Base-by-base conservation (phyloP, 2,797 vertebrate genomes). In the Platalea minor region DNA sequence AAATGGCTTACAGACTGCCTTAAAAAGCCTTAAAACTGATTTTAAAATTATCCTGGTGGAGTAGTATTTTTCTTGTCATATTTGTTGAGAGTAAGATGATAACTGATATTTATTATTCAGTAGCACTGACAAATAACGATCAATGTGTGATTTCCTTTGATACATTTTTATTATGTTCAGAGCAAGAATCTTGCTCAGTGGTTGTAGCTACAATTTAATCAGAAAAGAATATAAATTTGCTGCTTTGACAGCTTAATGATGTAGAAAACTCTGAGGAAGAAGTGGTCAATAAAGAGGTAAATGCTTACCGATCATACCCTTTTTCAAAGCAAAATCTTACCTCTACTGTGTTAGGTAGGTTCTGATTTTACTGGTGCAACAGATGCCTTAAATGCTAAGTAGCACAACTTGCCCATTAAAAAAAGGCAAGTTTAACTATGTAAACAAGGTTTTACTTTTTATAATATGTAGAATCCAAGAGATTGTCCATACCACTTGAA, bases 211-310 rank as follows among this genome's bases (percentile, higher is more conserved):
- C 60, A 91, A 68, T 93, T 94, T 77, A 92, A 95, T 94, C 83
- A 74, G 70, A 59, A 84, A 79, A 90, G 73, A 88, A 54, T 91
- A 87, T 85, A 80, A 95, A 85, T 92, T 92, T 87, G 12, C 37
- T 88, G 41, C 53, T 89, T 92, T 95, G 95, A 88, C 89, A 93
- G 57, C 48, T 20, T 91, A 94, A 91, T 93, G 60, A 83, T 94
- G 43, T 57, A 80, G 87, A 91, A 94, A 95, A 89, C 78, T 85
- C 46, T 50, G 60, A 88, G 81, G 60, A 85, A 88, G 75, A 67
- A 76, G 16, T 57, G 67, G 56, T 91, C 70, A 74, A 77, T 91
- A 82, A 88, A 93, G 53, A 85, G 59, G 37, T 61, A 91, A 83
- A 53, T 88, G 13, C 51, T 85, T 89, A 59, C 73, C 73, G 65